Percentiles rank a stretch among this genome's conserved stretches.
Conservation (phyloP, 2,888 invertebrate genomes). For the Chaetogeoica ovagalla region DNA sequence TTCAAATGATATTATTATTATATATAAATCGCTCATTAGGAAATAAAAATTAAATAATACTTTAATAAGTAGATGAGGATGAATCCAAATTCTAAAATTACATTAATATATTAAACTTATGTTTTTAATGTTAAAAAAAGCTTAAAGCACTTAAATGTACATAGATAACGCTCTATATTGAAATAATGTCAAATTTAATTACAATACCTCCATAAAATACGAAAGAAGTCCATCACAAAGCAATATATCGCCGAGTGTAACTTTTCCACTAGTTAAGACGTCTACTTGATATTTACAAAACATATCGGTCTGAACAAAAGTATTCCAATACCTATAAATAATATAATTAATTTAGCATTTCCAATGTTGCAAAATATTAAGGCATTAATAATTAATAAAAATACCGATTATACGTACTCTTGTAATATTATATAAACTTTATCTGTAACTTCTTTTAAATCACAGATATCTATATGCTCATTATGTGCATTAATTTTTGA, state of each 20-base stretch:
- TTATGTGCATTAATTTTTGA: constrained; percentile 19
- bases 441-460: constrained; percentile 29
- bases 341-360: not conserved
- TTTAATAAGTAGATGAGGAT: not conserved
- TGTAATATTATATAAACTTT: constrained; percentile 37
- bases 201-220: constrained; percentile 85
- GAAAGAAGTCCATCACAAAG: constrained; percentile 89
- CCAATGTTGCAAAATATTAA: not conserved
- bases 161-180: not conserved
- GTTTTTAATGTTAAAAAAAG: constrained; percentile 1
- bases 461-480: constrained; percentile 20
- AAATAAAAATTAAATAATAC: not conserved
- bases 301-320: constrained; percentile 81
- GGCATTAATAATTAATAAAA: not conserved
- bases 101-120: not conserved
- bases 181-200: not conserved
- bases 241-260: constrained; percentile 83
- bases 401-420: constrained; percentile 47
- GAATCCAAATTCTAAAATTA: constrained; percentile 5
- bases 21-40: not conserved
- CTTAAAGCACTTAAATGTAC: not conserved
- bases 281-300: constrained; percentile 93
- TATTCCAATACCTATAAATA: constrained; percentile 68
- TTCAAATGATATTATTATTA: too few relatives aligned
- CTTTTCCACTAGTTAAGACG: constrained; percentile 77